A percentile compares a stretch with the other conserved stretches of the same genome.
These are phyloP conservation scores for Hexactinellida sp. DNA, from an alignment of 37 sponge, comb jelly and placozoan species.

Conservation along the genomic window DNA sequence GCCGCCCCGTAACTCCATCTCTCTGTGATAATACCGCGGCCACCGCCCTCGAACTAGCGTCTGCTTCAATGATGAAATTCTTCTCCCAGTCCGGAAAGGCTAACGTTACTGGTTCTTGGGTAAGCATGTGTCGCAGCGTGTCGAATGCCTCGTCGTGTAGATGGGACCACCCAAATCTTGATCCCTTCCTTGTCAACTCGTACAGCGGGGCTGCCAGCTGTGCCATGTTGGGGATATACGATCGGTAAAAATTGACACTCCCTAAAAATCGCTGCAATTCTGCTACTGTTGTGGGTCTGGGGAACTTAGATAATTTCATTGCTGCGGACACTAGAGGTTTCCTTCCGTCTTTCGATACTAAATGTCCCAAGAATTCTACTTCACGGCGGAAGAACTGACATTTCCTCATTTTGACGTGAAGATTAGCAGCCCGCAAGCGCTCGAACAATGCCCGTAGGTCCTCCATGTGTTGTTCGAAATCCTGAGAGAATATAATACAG, in stretches of 20 bases:
- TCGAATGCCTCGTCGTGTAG: slow-evolving; percentile 24
- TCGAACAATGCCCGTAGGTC: background rate
- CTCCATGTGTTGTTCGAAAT: slow-evolving; percentile 1
- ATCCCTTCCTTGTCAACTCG: slow-evolving; percentile 23
- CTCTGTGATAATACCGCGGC: background rate
- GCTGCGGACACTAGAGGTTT: background rate
- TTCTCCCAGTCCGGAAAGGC: slow-evolving; percentile 20
- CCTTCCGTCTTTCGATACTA: slow-evolving; percentile 17
- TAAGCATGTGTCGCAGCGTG: background rate
- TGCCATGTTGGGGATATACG: no score
- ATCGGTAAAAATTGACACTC: slow-evolving; percentile 10
- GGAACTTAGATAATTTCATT: background rate
- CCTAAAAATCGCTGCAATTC: slow-evolving; percentile 23
- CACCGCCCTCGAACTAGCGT: slow-evolving; percentile 31
- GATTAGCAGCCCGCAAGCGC: background rate
- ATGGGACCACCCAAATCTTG: slow-evolving; percentile 9
- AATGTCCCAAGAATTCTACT: slow-evolving; percentile 18
- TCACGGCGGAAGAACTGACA: slow-evolving; percentile 13
- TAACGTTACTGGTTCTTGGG: background rate
- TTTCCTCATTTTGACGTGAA: slow-evolving; percentile 24
- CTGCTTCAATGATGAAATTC: slow-evolving; percentile 19
- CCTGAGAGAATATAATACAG: background rate
- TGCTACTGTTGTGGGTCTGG: background rate
- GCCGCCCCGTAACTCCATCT: no score
- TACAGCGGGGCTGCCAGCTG: slow-evolving; percentile 18